These are phyloP conservation scores for Rhabdornis inornatus DNA, from an alignment of 2,113 vertebrate genomes.

Conservation along the genomic window DNA sequence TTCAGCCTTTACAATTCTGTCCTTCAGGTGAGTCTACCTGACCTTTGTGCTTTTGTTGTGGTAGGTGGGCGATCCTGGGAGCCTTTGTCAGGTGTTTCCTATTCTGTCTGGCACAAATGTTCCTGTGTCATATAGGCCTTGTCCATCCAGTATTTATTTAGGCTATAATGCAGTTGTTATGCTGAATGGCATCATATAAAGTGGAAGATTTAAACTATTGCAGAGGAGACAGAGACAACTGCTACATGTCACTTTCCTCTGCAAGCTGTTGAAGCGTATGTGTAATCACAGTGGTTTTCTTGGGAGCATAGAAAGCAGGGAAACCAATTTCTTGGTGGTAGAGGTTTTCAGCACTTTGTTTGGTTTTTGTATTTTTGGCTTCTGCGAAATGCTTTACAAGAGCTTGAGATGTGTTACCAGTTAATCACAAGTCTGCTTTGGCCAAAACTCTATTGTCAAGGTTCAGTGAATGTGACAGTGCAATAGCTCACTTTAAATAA, in stretches of 20 bases:
- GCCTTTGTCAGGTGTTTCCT: background rate
- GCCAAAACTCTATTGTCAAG: constrained; percentile 17
- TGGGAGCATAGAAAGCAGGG: background rate
- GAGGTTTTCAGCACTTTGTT: background rate
- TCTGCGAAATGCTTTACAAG: constrained; percentile 13
- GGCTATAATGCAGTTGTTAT: background rate
- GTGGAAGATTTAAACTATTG: background rate
- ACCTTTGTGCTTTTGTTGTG: background rate
- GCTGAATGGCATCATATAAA: background rate
- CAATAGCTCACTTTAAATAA: constrained; percentile 33
- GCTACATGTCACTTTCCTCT: background rate
- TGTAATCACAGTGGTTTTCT: background rate
- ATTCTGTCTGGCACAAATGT: background rate
- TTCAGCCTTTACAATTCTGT: background rate
- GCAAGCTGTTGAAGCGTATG: background rate
- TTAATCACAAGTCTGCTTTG: constrained; percentile 28
- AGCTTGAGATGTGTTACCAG: background rate
- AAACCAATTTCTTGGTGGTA: background rate
- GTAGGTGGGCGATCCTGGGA: background rate
- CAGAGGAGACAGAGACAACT: background rate
- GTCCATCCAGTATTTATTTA: background rate
- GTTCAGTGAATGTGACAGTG: constrained; percentile 17
- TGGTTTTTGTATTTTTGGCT: background rate
- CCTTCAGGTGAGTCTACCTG: background rate
- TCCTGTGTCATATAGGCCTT: background rate